Evolutionary conservation across 2,888 invertebrate species (phyloP).

Genomic region (Lamellibrachia columna): DNA sequence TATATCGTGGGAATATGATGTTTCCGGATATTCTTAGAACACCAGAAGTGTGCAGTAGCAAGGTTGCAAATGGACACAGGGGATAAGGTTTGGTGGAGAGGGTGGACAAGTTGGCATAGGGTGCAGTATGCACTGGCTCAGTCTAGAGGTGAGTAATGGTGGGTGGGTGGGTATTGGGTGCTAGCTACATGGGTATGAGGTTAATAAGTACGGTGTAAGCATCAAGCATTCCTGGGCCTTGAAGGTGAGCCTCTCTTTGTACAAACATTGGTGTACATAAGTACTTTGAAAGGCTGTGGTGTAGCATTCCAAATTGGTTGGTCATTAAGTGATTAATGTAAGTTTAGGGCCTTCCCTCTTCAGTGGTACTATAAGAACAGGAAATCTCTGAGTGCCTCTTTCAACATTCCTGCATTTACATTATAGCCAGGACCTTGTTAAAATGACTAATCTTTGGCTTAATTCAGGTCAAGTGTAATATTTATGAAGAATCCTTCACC

Average conservation of each 20-base stretch:
- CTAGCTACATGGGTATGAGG: constrained; percentile 7
- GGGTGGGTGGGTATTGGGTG: background rate
- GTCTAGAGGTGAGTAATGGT: constrained; percentile 19
- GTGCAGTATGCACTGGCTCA: background rate
- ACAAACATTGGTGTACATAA: background rate
- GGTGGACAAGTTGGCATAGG: constrained; percentile 13
- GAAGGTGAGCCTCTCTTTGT: constrained; percentile 17
- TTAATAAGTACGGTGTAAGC: background rate
- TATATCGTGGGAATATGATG: background rate
- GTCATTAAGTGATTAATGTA: constrained; percentile 25
- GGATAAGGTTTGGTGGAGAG: constrained; percentile 13
- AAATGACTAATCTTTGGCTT: constrained; percentile 19
- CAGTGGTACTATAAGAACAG: constrained; percentile 3
- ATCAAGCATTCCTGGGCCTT: background rate
- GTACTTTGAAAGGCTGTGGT: background rate
- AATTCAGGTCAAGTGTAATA: background rate
- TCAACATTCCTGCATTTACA: background rate
- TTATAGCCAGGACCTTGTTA: background rate
- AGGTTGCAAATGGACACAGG: background rate
- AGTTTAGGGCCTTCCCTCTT: constrained; percentile 19
- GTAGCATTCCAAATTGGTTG: constrained; percentile 18
- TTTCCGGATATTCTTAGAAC: constrained; percentile 4
- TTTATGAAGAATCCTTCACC: constrained; percentile 22
- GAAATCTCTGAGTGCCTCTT: constrained; percentile 21
- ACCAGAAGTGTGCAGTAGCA: background rate